A percentile compares a stretch with the other conserved stretches of the same genome.
These are phyloP conservation scores for Bos indicus DNA, from an alignment of 2,113 vertebrate species.

Conservation along the genomic window DNA sequence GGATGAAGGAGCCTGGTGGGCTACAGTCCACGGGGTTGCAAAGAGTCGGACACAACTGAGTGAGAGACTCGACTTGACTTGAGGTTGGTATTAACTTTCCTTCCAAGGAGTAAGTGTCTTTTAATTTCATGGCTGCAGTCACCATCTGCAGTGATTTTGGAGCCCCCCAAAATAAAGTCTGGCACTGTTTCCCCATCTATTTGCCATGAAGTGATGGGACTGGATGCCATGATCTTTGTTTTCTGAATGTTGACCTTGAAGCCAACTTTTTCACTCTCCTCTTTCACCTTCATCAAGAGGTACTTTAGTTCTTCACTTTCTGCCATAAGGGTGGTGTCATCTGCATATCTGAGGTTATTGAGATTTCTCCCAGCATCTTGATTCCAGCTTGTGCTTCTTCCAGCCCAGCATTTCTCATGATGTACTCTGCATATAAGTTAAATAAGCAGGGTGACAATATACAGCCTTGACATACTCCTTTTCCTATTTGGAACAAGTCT, in stretches of 20 bases:
- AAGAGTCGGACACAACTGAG: too few species aligned
- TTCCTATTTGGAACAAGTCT: not conserved
- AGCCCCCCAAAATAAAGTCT: not conserved
- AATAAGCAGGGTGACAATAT: not conserved
- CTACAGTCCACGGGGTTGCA: too few species aligned
- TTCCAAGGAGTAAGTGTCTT: not conserved
- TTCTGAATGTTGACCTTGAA: not conserved
- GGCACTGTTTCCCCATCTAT: not conserved
- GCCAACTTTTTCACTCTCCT: not conserved
- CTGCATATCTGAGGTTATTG: not conserved
- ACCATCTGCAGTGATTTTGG: not conserved
- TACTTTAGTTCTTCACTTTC: not conserved
- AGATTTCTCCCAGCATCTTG: fast-evolving
- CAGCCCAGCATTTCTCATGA: not conserved
- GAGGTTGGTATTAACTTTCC: not conserved
- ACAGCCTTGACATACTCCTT: not conserved
- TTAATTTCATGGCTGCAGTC: not conserved
- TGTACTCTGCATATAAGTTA: not conserved
- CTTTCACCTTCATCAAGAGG: not conserved
- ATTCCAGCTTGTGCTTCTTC: not conserved
- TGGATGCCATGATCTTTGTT: fast-evolving
- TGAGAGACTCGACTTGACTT: too few species aligned
- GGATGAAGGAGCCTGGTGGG: too few species aligned
- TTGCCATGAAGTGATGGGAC: not conserved
- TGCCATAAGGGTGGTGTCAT: not conserved